Conservation (phyloP, 2,888 invertebrate genomes). For the Trichopoda pennipes region DNA sequence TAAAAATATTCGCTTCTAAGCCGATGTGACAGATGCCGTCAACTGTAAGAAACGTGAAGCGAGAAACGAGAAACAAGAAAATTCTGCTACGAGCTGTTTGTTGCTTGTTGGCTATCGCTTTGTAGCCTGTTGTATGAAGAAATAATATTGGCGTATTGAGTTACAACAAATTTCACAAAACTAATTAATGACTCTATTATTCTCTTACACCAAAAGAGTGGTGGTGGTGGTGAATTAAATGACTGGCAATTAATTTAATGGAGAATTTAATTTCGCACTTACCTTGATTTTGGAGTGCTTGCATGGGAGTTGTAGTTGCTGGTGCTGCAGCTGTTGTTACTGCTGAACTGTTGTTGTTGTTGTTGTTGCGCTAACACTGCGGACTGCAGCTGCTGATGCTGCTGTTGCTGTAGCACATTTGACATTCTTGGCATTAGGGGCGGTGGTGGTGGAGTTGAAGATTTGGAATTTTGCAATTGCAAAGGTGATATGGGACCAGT, state of each 20-base stretch:
- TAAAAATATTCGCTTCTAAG: not conserved
- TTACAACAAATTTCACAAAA: slow-evolving; percentile 39
- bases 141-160: slow-evolving; percentile 49
- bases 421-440: slow-evolving; percentile 79
- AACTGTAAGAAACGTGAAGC: slow-evolving; percentile 20
- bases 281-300: slow-evolving; percentile 75
- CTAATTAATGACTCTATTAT: slow-evolving; percentile 67
- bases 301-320: slow-evolving; percentile 70
- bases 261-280: slow-evolving; percentile 66
- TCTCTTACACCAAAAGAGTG: slow-evolving; percentile 17
- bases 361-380: slow-evolving; percentile 21
- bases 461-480: slow-evolving; percentile 39
- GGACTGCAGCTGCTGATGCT: not conserved
- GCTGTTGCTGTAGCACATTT: slow-evolving; percentile 32
- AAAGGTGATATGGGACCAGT: slow-evolving; percentile 18
- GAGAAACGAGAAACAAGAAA: too few relatives aligned
- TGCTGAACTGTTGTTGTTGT: slow-evolving; percentile 25
- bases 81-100: not conserved
- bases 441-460: slow-evolving; percentile 78
- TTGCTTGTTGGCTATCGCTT: too few relatives aligned
- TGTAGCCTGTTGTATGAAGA: slow-evolving; percentile 20
- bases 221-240: slow-evolving; percentile 38
- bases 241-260: slow-evolving; percentile 56
- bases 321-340: slow-evolving; percentile 17
- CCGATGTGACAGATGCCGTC: slow-evolving; percentile 24